Evolutionary conservation across 2,797 vertebrate genomes (phyloP).

Genomic region (Adrianichthys oophorus): DNA sequence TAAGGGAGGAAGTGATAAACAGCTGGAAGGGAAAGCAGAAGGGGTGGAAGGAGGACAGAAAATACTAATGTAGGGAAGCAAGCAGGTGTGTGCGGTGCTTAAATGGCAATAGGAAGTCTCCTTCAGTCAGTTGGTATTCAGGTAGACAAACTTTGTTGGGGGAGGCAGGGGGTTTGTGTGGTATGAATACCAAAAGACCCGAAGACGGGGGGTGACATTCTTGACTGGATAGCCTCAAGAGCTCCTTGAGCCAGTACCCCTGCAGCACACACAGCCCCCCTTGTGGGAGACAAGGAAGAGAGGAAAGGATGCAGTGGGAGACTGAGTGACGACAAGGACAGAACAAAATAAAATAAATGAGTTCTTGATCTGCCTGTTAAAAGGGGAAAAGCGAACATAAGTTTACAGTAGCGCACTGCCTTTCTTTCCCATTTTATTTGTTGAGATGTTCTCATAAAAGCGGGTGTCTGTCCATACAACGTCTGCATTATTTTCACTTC

Average conservation of each 20-base stretch:
- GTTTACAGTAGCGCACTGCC: constrained; percentile 11
- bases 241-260: constrained; percentile 44
- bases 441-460: constrained; percentile 48
- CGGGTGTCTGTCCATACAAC: constrained; percentile 9
- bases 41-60: constrained; percentile 20
- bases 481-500: constrained; percentile 13
- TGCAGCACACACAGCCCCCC: constrained; percentile 24
- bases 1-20: constrained; percentile 38
- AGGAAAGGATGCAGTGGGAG: background rate
- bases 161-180: constrained; percentile 46
- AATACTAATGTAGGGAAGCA: constrained; percentile 24
- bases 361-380: constrained; percentile 27
- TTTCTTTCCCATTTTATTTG: constrained; percentile 32
- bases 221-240: constrained; percentile 65
- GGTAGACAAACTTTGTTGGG: constrained; percentile 46
- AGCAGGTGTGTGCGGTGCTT: constrained; percentile 31
- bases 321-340: constrained; percentile 38
- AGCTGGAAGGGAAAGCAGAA: constrained; percentile 17
- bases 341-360: constrained; percentile 27
- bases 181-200: constrained; percentile 65
- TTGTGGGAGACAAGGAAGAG: background rate
- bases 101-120: constrained; percentile 64
- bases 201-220: constrained; percentile 67
- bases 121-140: constrained; percentile 56
- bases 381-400: constrained; percentile 8